Percentiles rank a stretch among this genome's conserved stretches.
phyloP scores from a whole-genome alignment of 2,797 vertebrate species.

The Leptoclinus maculatus region DNA sequence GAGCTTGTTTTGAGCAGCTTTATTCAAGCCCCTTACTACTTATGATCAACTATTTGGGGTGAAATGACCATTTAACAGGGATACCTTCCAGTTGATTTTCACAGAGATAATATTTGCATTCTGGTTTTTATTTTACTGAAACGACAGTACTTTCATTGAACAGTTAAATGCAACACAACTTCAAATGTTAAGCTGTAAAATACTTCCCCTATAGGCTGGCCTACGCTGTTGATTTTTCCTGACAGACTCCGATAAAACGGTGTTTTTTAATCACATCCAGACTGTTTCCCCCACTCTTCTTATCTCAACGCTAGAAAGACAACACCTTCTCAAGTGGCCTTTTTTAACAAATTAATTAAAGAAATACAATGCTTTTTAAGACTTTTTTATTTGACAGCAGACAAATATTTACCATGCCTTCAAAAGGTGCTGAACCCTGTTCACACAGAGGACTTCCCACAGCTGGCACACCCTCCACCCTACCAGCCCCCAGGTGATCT shows the following conservation, averaged over 20 bases:
- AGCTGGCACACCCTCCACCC: slow-evolving; percentile 58
- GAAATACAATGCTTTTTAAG: slow-evolving; percentile 22
- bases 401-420: slow-evolving; percentile 76
- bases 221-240: neutral
- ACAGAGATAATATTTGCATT: neutral
- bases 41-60: neutral
- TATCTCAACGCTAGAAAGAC: slow-evolving; percentile 52
- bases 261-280: slow-evolving; percentile 52
- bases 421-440: slow-evolving; percentile 55
- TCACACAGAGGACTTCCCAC: slow-evolving; percentile 51
- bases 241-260: slow-evolving; percentile 36
- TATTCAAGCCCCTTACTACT: too few relatives aligned
- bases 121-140: neutral
- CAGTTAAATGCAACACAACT: neutral
- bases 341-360: too few relatives aligned
- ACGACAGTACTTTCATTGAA: neutral
- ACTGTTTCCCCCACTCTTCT: slow-evolving; percentile 49
- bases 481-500: slow-evolving; percentile 68
- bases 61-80: neutral
- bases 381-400: slow-evolving; percentile 65
- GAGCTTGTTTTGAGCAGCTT: neutral
- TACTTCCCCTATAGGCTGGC: neutral
- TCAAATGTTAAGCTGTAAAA: neutral
- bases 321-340: slow-evolving; percentile 39
- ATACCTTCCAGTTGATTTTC: neutral